Base-by-base conservation (phyloP, 2,113 vertebrate genomes). In the Neodontobutis hainanensis region DNA sequence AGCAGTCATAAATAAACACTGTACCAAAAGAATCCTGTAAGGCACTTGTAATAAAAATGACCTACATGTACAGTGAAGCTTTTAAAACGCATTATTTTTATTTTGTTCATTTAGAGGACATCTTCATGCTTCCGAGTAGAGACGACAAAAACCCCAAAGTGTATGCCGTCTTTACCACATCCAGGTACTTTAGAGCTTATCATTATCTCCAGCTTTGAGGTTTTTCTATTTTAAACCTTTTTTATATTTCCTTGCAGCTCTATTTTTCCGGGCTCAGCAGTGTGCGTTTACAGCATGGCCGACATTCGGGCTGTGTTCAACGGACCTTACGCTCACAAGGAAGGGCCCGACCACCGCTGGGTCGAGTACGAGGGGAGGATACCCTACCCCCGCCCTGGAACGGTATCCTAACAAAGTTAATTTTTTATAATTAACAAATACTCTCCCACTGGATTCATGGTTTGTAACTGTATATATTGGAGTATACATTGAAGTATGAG, bases 241-340 rank as follows among this genome's bases (percentile, higher is more conserved):
- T 52, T 50, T 5, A 11, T 10, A 51, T 40, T 47, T n/a, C 7
- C 14, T 86, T 78, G 47, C 89, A 99, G 97, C 82, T 95, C 96
- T 1, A 94, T 99, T 75, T 99, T 99, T 92, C 95, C 94, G 78
- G 97, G 97, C 68, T 99, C 97, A n/a, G 97, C 97, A 0, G 95
- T 99, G 50, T 99, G 97, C 76, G 92, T 98, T 51, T 99, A 98
- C 79, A 97, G 92, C 83, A 98, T 98, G 96, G 94, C 95, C 1
- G 95, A 99, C 56, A 95, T 99, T 65, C 91, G 97, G 70, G 95
- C 95, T 0, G 95, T 89, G 45, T 99, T 99, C 81, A 99, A 98
- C 2, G 97, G 97, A 34, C 96, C 96, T 0, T 99, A 96, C 2
- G 95, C 96, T 4, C 97, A 99, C 87, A 99, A 99, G 80, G 97